phyloP scores from a whole-genome alignment of 2,888 invertebrate genomes.

The Acrobeloides nanus region DNA sequence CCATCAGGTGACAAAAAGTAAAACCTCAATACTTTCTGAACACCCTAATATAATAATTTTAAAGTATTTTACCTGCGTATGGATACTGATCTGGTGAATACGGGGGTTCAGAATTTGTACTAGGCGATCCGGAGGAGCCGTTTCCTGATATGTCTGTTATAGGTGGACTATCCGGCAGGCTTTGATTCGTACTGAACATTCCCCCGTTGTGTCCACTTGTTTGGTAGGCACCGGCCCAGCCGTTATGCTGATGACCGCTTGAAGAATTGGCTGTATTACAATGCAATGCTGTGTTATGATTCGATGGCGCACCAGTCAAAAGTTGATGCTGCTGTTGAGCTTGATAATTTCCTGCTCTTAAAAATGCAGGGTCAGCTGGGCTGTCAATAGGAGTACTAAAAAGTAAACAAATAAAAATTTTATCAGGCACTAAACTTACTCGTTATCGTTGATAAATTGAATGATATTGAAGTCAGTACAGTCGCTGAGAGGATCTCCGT shows the following conservation, averaged over 20 bases:
- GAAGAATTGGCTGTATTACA: too few relatives aligned
- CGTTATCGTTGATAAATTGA: conserved; percentile 44
- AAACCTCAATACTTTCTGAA: too few relatives aligned
- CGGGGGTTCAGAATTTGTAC: conserved; percentile 40
- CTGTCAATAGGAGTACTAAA: conserved; percentile 4
- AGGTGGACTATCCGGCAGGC: conserved; percentile 49
- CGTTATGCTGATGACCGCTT: conserved; percentile 14
- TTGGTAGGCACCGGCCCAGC: too few relatives aligned
- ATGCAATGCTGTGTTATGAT: conserved; percentile 1
- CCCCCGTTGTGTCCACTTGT: conserved; percentile 5
- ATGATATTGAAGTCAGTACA: conserved; percentile 51
- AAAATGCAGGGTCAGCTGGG: conserved; percentile 7
- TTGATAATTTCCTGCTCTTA: too few relatives aligned
- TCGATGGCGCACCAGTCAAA: not conserved
- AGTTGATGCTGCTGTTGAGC: conserved; percentile 10
- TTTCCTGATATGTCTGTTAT: conserved; percentile 47
- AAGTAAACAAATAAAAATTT: too few relatives aligned
- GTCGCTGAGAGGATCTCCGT: conserved; percentile 43
- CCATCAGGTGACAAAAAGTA: too few relatives aligned
- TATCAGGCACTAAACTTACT: too few relatives aligned
- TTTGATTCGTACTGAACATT: conserved; percentile 3
- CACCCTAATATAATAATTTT: not conserved
- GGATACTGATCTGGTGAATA: conserved; percentile 44
- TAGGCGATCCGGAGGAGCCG: conserved; percentile 43
- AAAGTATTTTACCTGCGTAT: too few relatives aligned